Base-by-base conservation (phyloP, 2,113 vertebrate genomes). In the Scalopus aquaticus region DNA sequence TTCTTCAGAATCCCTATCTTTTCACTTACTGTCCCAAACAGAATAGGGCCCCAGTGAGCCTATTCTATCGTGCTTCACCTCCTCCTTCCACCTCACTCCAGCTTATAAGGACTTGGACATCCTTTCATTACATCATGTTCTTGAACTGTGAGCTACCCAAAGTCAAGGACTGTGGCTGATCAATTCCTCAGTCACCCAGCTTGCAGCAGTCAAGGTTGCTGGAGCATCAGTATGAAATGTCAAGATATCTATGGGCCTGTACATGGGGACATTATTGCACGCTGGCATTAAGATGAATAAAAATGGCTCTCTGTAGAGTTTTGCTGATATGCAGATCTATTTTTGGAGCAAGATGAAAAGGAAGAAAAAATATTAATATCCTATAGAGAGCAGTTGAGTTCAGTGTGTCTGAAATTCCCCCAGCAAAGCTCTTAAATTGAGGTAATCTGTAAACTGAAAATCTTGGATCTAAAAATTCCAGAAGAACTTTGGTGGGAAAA, bases 401-500 rank as follows among this genome's bases (percentile, higher is more conserved):
- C 22, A 77, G 13, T 1, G 0, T 20, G 80, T 67, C 37, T 42
- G 74, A 94, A 77, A 87, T 24, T 79, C 94, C 84, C 81, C 89
- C 32, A 82, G 64, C 32, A 42, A 56, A 44, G 3, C 72, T 82
- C 89, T 85, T 72, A 22, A 56, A 56, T 83, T 60, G 65, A 94
- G 65, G 49, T 76, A 94, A 92, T 51, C 42, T 42, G 58, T n/a
- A 22, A 51, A 72, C 17, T 65, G 32, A 94, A 93, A 84, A 73
- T 76, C 44, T 94, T 83, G 62, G 51, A 60, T 89, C 11, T 72
- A 72, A 62, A 64, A 51, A 81, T 69, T 91, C 81, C 56, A 82
- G 85, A 81, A 60, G 22, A 94, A 94, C 24, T 62, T 89, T 67
- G 74, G 46, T 95, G 93, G 89, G 85, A 96, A 96, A 94, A 72